Conservation (phyloP, 2,888 invertebrate genomes). For the Halictus quadricinctus region DNA sequence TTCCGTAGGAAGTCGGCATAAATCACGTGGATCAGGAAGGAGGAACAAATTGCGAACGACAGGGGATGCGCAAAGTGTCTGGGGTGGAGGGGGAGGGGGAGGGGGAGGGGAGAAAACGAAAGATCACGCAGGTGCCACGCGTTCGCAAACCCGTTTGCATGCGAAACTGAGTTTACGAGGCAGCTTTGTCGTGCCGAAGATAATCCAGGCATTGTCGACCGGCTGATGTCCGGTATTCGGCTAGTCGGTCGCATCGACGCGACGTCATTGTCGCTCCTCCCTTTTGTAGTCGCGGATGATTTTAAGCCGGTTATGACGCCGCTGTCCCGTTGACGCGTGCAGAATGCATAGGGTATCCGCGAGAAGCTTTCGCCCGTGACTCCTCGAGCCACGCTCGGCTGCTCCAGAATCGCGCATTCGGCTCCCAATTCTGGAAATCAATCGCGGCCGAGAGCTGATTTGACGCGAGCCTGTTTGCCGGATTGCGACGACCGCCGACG, state of each 20-base stretch:
- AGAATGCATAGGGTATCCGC: constrained; percentile 49
- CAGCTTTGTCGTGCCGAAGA: constrained; percentile 69
- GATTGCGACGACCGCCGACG: not conserved
- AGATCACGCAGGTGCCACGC: constrained; percentile 14
- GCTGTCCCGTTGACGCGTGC: constrained; percentile 47
- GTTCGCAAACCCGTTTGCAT: not conserved
- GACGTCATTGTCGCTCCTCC: constrained; percentile 60
- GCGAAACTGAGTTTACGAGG: constrained; percentile 63
- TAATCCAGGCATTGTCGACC: constrained; percentile 72
- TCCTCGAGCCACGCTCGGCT: constrained; percentile 20
- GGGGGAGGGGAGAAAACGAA: not conserved
- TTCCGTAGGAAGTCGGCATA: not conserved
- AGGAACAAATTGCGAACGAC: not conserved
- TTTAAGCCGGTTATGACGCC: constrained; percentile 68
- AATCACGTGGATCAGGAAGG: not conserved
- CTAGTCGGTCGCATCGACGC: constrained; percentile 47
- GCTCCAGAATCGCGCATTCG: constrained; percentile 32
- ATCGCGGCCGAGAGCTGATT: not conserved
- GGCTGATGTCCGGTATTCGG: constrained; percentile 63
- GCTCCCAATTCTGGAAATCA: constrained; percentile 34
- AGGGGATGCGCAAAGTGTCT: no score
- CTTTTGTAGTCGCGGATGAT: constrained; percentile 66
- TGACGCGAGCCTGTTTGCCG: not conserved
- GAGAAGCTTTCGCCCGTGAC: constrained; percentile 18
- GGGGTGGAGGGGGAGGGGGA: not conserved